Percentiles rank a stretch among this genome's conserved stretches.
These are phyloP conservation scores for Melanostoma scalare DNA, from an alignment of 2,888 invertebrate genomes.

Conservation along the genomic window DNA sequence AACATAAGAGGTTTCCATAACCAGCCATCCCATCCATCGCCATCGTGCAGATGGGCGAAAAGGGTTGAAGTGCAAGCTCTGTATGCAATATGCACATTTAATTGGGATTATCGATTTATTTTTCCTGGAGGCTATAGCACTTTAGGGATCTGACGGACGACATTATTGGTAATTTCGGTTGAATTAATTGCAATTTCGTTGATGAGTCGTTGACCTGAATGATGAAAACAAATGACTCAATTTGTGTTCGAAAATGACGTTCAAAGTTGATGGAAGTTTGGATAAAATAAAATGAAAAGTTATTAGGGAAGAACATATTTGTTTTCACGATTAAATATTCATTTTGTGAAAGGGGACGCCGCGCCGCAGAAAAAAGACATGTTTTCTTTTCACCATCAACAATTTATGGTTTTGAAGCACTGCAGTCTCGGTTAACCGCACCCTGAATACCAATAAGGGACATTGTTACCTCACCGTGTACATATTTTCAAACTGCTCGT, in stretches of 20 bases:
- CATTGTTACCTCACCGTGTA: conserved; percentile 54
- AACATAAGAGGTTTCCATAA: too few species aligned
- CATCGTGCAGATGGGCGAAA: neutral
- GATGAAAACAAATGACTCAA: conserved; percentile 38
- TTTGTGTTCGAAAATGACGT: conserved; percentile 20
- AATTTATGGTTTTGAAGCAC: too few species aligned
- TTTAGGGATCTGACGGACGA: conserved; percentile 32
- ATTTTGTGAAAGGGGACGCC: too few species aligned
- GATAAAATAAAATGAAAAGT: neutral
- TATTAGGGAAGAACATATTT: too few species aligned
- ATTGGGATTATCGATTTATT: conserved; percentile 65
- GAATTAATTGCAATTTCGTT: conserved; percentile 45
- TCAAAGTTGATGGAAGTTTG: conserved; percentile 25
- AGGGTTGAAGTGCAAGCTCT: neutral
- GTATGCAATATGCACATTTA: conserved; percentile 35
- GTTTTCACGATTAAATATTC: conserved; percentile 2
- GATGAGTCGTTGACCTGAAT: conserved; percentile 63
- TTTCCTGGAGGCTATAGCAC: conserved; percentile 7
- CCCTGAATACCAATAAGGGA: neutral
- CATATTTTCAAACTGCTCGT: conserved; percentile 12
- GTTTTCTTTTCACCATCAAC: too few species aligned
- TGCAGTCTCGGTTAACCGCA: neutral
- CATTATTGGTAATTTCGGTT: conserved; percentile 49
- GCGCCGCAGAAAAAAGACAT: too few species aligned
- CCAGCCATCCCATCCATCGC: too few species aligned